phyloP scores from a whole-genome alignment of 1,140 invertebrate genomes.

The Aphis gossypii region DNA sequence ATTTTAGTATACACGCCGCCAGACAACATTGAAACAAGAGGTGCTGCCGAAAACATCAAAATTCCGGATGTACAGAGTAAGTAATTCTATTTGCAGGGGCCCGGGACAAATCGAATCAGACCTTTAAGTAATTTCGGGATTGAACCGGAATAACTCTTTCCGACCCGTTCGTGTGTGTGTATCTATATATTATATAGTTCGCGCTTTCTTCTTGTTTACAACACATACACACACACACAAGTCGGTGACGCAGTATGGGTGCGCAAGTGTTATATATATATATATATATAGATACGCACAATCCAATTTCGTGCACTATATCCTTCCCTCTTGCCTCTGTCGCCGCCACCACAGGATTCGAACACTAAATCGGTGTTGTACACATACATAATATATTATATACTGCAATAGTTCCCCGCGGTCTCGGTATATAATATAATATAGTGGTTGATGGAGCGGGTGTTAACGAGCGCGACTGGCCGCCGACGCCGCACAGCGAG shows the following conservation, averaged over 20 bases:
- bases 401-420: not conserved
- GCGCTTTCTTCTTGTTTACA: not conserved
- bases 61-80: not conserved
- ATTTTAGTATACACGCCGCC: not conserved
- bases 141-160: conserved; percentile 44
- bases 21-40: not conserved
- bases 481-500: not conserved
- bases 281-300: not conserved
- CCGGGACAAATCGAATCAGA: conserved; percentile 32
- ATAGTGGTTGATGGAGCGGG: conserved; percentile 2
- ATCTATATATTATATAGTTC: not conserved
- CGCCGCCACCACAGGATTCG: not conserved
- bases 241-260: not conserved
- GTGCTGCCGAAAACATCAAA: conserved; percentile 38
- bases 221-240: not conserved
- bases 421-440: not conserved
- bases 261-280: not conserved
- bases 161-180: not conserved
- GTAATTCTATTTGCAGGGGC: not conserved
- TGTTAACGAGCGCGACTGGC: conserved; percentile 21
- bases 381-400: not conserved
- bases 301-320: not conserved
- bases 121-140: conserved; percentile 35
- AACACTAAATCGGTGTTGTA: conserved; percentile 2
- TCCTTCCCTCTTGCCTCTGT: not conserved